Conservation (phyloP, 2,113 vertebrate species). For the Pachypanchax playfairii region DNA sequence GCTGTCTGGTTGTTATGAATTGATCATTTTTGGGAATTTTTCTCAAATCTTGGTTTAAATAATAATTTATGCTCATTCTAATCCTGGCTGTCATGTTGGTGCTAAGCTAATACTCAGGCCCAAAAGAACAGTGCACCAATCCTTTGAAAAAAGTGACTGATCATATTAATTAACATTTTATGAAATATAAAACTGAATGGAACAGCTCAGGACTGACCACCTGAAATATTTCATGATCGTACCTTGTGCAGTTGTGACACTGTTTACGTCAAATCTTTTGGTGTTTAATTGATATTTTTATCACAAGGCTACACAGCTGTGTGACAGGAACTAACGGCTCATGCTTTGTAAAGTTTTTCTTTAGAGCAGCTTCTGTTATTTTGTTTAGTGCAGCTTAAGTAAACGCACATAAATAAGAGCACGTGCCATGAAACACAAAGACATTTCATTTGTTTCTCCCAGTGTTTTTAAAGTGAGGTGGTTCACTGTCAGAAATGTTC, state of each 20-base stretch:
- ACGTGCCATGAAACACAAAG: neutral
- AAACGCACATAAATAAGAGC: neutral
- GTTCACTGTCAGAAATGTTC: slow-evolving; percentile 4
- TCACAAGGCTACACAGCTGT: neutral
- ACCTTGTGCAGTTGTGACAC: neutral
- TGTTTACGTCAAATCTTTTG: neutral
- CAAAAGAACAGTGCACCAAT: neutral
- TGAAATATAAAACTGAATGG: neutral
- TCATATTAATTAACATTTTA: neutral
- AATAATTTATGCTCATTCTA: neutral
- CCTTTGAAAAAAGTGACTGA: neutral
- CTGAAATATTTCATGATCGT: neutral
- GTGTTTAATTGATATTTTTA: neutral
- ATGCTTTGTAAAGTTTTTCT: neutral
- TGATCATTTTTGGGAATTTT: neutral
- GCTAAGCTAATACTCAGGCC: neutral
- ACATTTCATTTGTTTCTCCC: slow-evolving; percentile 3
- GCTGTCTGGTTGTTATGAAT: slow-evolving; percentile 9
- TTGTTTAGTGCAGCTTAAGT: neutral
- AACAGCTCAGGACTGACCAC: neutral
- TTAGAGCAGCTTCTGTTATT: neutral
- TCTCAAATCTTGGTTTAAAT: neutral
- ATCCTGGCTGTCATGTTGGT: neutral
- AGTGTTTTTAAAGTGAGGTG: neutral
- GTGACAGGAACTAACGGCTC: too few relatives aligned